Evolutionary conservation across 37 sponge, comb jelly and placozoan species (phyloP).

Genomic region (Spongilla lacustris): DNA sequence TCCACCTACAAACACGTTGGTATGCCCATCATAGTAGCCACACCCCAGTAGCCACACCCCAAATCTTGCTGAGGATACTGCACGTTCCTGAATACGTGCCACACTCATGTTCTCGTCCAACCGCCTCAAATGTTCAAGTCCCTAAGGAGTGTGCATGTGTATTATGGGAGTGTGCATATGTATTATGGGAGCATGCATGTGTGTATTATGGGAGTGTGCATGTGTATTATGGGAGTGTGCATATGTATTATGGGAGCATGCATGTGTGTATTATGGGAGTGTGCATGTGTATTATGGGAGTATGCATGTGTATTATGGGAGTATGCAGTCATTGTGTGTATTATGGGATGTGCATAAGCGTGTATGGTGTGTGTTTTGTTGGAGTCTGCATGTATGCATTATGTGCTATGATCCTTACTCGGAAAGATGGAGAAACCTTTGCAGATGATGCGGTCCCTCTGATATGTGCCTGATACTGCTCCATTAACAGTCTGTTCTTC

Average conservation of each 20-base stretch:
- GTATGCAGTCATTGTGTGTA: not conserved
- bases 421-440: not conserved
- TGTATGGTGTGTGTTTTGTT: not conserved
- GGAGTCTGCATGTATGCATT: not conserved
- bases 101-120: constrained; percentile 77
- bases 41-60: too few relatives aligned
- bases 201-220: not conserved
- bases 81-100: constrained; percentile 66
- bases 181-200: too few relatives aligned
- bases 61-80: constrained; percentile 42
- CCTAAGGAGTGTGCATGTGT: constrained; percentile 9
- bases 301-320: not conserved
- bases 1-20: not conserved
- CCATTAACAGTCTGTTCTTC: constrained; percentile 69
- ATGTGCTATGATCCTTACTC: not conserved
- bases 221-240: too few relatives aligned
- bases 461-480: constrained; percentile 68
- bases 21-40: too few relatives aligned
- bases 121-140: constrained; percentile 58
- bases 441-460: constrained; percentile 11
- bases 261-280: not conserved
- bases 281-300: not conserved
- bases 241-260: not conserved
- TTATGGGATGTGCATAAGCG: not conserved
- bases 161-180: not conserved